Percentiles rank a stretch among this genome's conserved stretches.
These are phyloP conservation scores for Ormyrus rosae DNA, from an alignment of 2,888 invertebrate species.

Conservation along the genomic window DNA sequence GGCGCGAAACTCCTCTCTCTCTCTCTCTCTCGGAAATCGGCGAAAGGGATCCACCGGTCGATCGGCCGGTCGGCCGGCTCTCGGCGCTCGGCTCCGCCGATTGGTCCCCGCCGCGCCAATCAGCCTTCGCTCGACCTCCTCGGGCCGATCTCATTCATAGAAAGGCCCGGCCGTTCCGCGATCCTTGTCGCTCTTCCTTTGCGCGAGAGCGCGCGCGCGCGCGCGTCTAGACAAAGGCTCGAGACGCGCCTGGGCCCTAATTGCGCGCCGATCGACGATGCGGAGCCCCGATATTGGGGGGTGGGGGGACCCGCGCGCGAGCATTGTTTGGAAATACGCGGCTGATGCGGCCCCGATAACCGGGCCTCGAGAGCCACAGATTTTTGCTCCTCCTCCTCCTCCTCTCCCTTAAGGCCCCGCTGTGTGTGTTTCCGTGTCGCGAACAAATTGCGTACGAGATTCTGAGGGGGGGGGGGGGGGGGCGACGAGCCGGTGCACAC, in stretches of 20 bases:
- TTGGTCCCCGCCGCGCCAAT: no score
- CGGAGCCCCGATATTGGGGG: no score
- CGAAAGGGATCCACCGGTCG: no score
- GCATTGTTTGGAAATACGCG: slow-evolving; percentile 74
- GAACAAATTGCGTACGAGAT: slow-evolving; percentile 46
- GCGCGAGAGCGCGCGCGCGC: slow-evolving; percentile 59
- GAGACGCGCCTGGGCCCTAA: no score
- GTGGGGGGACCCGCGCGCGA: slow-evolving; percentile 39
- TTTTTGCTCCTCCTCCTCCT: slow-evolving; percentile 7
- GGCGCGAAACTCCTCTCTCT: slow-evolving; percentile 22
- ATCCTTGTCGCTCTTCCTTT: slow-evolving; percentile 55
- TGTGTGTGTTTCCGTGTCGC: slow-evolving; percentile 9
- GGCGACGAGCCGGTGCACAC: not conserved
- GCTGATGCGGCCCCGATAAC: slow-evolving; percentile 66
- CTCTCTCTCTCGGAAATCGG: not conserved
- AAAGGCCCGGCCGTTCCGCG: not conserved
- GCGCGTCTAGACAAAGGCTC: no score
- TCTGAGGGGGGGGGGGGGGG: not conserved
- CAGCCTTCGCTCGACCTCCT: no score
- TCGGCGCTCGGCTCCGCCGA: not conserved
- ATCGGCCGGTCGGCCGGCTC: no score
- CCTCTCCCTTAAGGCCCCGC: not conserved
- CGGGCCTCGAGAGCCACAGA: slow-evolving; percentile 41
- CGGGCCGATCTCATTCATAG: not conserved
- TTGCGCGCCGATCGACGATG: no score